A percentile compares a stretch with the other conserved stretches of the same genome.
phyloP scores from a whole-genome alignment of 2,888 invertebrate genomes.

The Cerastoderma edule region DNA sequence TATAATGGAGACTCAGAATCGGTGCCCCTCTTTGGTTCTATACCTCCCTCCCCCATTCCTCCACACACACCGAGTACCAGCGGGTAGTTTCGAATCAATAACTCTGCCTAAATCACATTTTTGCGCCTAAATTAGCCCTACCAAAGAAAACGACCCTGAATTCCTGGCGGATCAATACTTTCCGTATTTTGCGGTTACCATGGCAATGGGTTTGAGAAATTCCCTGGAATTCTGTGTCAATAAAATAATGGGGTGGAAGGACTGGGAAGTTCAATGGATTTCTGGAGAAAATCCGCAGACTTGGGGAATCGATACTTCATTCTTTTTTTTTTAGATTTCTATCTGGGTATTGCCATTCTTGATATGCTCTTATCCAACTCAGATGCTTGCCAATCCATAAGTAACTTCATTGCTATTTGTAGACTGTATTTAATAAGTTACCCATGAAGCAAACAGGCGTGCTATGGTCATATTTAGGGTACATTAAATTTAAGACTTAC shows the following conservation, averaged over 20 bases:
- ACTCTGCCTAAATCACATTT: conserved; percentile 49
- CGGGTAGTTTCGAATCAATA: conserved; percentile 58
- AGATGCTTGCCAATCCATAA: neutral
- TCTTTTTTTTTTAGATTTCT: neutral
- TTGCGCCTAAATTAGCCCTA: conserved; percentile 47
- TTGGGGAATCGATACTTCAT: neutral
- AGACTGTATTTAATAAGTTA: too few species aligned
- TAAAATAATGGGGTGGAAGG: conserved; percentile 54
- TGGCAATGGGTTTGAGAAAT: conserved; percentile 41
- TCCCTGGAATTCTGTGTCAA: conserved; percentile 29
- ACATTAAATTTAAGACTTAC: too few species aligned
- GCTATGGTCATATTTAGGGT: too few species aligned
- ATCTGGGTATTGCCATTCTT: conserved; percentile 20
- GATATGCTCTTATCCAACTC: neutral
- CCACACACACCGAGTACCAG: conserved; percentile 30
- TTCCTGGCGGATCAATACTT: conserved; percentile 43
- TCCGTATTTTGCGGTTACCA: conserved; percentile 45
- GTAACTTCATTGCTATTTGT: too few species aligned
- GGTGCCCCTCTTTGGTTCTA: conserved; percentile 8
- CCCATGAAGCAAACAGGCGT: too few species aligned
- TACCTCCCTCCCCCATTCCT: conserved; percentile 1
- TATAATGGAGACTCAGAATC: neutral
- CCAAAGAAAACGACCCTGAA: conserved; percentile 44
- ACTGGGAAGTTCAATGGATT: neutral
- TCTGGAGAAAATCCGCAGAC: conserved; percentile 9